A percentile compares a stretch with the other conserved stretches of the same genome.
Conservation (phyloP, 1,140 invertebrate genomes). For the Ylistrum balloti region DNA sequence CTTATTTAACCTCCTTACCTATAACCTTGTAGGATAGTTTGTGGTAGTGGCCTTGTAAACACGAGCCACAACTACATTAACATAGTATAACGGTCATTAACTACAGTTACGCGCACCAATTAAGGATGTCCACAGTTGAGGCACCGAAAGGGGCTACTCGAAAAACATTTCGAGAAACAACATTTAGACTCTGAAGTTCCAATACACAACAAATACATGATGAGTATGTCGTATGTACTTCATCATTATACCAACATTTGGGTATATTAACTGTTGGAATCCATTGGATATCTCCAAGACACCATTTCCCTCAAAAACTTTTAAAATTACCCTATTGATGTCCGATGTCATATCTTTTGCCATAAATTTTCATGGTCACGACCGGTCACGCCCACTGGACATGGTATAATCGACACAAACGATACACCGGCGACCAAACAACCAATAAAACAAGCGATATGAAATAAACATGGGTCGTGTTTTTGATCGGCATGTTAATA, state of each 20-base stretch:
- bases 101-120: background rate
- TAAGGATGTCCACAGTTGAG: background rate
- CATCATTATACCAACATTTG: background rate
- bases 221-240: background rate
- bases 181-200: background rate
- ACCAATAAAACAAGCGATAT: background rate
- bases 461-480: background rate
- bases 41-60: background rate
- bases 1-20: background rate
- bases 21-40: background rate
- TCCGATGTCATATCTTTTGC: background rate
- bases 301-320: background rate
- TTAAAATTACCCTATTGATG: background rate
- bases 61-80: background rate
- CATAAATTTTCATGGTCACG: slow-evolving; percentile 25
- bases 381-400: slow-evolving; percentile 19
- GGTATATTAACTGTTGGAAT: background rate
- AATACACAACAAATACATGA: background rate
- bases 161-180: background rate
- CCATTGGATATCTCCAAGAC: background rate
- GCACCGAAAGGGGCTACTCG: background rate
- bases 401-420: background rate
- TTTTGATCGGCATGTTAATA: background rate
- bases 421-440: background rate
- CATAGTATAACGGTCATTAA: background rate